Evolutionary conservation across 2,888 invertebrate genomes (phyloP), one percentile per base, ranked within the genome.

Genomic region (Lasioglossum pauxillum): DNA sequence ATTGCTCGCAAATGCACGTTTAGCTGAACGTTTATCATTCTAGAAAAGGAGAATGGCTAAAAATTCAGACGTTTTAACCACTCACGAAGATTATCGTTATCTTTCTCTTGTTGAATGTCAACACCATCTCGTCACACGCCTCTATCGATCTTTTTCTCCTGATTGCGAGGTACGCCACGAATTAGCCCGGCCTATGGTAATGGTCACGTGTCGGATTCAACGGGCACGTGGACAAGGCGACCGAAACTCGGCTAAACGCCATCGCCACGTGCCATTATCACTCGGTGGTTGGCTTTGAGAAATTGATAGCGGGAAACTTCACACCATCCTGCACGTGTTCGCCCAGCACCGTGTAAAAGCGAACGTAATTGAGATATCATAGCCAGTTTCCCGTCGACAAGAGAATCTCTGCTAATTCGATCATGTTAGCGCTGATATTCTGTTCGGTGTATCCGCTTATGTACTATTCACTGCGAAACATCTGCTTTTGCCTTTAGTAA

Each of bases 291-390:
- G 69, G 80, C 80, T 80, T 82, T 81, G 78, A 78, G 90, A 90
- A 90, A 91, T 90, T 85, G 91, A 92, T 90, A 89, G 89, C 77
- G 82, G 84, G 78, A 80, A 88, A 90, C 82, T 90, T 92, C 84
- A 69, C 84, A 87, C 81, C 85, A 79, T 64, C 79, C 35, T 44
- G 75, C 92, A 92, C 92, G 92, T 91, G 92, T 72, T 67, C 76
- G n/a, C 10, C 67, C 16, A 69, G 72, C 83, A 64, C 38, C 79
- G 83, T 82, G 80, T 84, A 84, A 86, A 89, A 86, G 87, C 78
- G 88, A 78, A 44, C 75, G 83, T 94, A 94, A 95, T 94, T 94
- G 94, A 94, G 94, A 94, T 94, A 93, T 94, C 94, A 94, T 94
- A 90, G 91, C 88, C 84, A 75, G 84, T 91, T 91, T 91, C 89